Evolutionary conservation across 2,797 vertebrate species (phyloP), one percentile per base, ranked within the genome.

Genomic region (Etheostoma nigrum): DNA sequence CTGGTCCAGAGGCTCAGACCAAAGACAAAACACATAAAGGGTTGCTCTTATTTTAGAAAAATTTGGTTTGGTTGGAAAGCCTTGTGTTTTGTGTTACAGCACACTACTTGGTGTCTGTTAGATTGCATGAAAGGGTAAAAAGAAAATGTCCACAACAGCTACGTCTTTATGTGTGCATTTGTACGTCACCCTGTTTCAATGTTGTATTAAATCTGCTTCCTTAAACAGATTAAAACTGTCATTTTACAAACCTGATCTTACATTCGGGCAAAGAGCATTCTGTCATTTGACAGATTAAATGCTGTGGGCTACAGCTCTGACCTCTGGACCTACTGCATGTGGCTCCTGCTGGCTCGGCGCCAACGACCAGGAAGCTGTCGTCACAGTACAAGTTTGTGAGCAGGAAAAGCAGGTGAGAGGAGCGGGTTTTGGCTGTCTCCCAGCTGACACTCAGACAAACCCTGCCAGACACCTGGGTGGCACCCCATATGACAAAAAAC

Each of bases 381-480:
- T 72, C 75, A 51, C 74, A 44, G 40, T 8, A 58, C 40, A 10
- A 14, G 63, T 60, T 14, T 58, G 64, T 82, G 88, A 91, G 76
- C 66, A 72, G 40, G 80, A 87, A 70, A 69, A 86, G 70, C 88
- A 86, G 85, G 84, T 88, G 88, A 91, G 55, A 74, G 47, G 11
- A 72, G 44, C 11, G 30, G 52, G 79, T 48, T 48, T 52, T 68
- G 70, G 59, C 76, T 36, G 7, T 69, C 53, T 63, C 23, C 49
- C 69, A 86, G 53, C 82, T 79, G 80, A 75, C 72, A 66, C 21
- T 48, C 51, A 4, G 45, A 71, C 67, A 63, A 67, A 36, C 65
- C 23, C 23, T n/a, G n/a, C n/a, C 42, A 36, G 51, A 78, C 59
- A 83, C 76, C 58, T 68, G 16, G 53, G 30, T 64, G 53, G 57